Evolutionary conservation across 2,888 invertebrate species (phyloP).

Genomic region (Drosophila niveifrons): DNA sequence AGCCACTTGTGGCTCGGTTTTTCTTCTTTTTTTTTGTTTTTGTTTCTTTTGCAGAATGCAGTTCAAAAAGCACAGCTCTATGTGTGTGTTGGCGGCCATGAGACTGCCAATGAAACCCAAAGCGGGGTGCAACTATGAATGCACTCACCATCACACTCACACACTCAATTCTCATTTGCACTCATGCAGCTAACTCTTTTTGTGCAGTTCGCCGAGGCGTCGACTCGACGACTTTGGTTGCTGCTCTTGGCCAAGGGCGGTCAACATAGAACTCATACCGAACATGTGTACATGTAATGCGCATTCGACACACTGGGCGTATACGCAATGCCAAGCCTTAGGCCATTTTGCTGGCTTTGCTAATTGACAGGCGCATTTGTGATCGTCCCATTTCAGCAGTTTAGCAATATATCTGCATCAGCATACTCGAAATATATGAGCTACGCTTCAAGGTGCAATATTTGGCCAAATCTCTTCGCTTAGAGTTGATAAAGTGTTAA

Average conservation of each 20-base stretch:
- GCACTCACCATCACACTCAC: no score
- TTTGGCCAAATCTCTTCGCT: no score
- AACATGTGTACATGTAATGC: neutral
- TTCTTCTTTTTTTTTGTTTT: neutral
- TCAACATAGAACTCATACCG: neutral
- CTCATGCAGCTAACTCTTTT: neutral
- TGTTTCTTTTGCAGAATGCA: neutral
- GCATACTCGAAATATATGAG: no score
- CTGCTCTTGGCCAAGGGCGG: neutral
- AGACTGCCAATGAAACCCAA: neutral
- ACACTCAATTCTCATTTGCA: no score
- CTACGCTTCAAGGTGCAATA: no score
- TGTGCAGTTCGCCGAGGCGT: neutral
- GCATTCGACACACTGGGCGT: neutral
- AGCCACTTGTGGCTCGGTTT: neutral
- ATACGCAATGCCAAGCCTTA: neutral
- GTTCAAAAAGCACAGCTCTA: neutral
- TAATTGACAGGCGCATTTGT: slow-evolving; percentile 1
- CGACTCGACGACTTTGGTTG: neutral
- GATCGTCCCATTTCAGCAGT: neutral
- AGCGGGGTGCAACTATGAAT: neutral
- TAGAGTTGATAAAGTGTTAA: no score
- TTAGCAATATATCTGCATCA: no score
- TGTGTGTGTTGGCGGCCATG: neutral
- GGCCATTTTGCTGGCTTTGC: neutral